Conservation (phyloP, 2,888 invertebrate genomes). For the Nesidiocoris tenuis region DNA sequence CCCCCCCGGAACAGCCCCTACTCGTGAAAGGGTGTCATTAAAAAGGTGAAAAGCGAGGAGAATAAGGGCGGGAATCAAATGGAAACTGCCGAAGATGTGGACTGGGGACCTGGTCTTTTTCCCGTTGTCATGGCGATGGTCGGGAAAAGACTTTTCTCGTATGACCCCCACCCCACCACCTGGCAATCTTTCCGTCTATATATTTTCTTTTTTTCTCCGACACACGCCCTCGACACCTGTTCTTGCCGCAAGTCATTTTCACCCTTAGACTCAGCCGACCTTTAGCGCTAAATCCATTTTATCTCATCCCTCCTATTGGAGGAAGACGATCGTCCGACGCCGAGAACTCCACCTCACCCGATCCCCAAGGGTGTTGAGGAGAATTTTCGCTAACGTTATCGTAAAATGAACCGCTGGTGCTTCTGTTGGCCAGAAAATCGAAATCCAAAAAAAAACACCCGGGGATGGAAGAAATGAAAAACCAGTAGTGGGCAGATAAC, state of each 20-base stretch:
- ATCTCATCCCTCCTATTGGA: conserved; percentile 48
- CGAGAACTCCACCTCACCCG: too few species aligned
- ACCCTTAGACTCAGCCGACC: background rate
- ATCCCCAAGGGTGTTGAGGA: too few species aligned
- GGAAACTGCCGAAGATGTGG: background rate
- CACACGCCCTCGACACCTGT: background rate
- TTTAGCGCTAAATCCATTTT: background rate
- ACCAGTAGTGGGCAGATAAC: too few species aligned
- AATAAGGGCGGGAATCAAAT: background rate
- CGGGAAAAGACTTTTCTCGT: background rate
- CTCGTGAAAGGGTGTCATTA: background rate
- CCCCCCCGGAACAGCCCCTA: background rate
- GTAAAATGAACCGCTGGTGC: too few species aligned
- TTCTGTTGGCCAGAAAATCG: too few species aligned
- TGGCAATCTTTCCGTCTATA: background rate
- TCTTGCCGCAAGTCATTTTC: background rate
- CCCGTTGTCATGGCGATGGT: background rate
- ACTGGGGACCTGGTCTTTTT: background rate
- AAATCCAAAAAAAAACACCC: too few species aligned
- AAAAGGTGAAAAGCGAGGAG: background rate
- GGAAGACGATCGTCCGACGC: too few species aligned
- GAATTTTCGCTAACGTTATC: too few species aligned
- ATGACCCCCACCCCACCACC: background rate
- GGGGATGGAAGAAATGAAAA: too few species aligned
- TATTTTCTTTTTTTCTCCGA: background rate